Conservation (phyloP, 92 coral and sea anemone genomes). For the Palythoa grandis region DNA sequence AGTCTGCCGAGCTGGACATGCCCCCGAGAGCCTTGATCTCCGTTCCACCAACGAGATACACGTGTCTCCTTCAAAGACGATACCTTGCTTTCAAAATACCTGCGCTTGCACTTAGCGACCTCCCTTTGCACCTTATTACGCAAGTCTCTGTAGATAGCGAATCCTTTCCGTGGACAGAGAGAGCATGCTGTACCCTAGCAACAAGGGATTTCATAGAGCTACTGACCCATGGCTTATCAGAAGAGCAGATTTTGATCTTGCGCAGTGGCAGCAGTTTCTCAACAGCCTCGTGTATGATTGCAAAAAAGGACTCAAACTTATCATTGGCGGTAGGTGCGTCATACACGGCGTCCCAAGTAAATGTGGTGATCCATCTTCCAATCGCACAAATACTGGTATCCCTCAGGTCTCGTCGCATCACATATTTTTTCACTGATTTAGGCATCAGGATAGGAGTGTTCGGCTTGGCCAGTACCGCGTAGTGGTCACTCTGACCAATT, state of each 20-base stretch:
- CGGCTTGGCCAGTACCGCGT: neutral
- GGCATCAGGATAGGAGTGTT: too few relatives aligned
- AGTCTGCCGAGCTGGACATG: neutral
- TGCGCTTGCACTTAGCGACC: constrained; percentile 11
- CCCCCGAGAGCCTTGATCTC: constrained; percentile 7
- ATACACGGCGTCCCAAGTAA: neutral
- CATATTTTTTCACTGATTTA: neutral
- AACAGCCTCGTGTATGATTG: constrained; percentile 2
- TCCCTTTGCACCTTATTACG: constrained; percentile 45
- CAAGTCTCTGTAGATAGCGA: constrained; percentile 25
- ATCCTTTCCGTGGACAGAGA: constrained; percentile 30
- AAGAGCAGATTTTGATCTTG: constrained; percentile 6
- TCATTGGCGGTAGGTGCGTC: neutral
- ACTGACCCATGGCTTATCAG: constrained; percentile 44
- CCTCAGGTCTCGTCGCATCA: neutral
- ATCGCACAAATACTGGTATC: neutral
- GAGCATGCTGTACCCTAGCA: constrained; percentile 23
- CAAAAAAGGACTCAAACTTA: constrained; percentile 2
- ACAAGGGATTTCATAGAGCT: constrained; percentile 18
- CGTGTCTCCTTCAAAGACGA: constrained; percentile 26
- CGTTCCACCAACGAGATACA: constrained; percentile 12
- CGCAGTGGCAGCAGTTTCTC: constrained; percentile 4
- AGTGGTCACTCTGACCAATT: constrained; percentile 18
- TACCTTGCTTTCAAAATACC: constrained; percentile 30
- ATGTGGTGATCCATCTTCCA: neutral